Conservation (phyloP, 2,888 invertebrate species). For the Nebria brevicollis region DNA sequence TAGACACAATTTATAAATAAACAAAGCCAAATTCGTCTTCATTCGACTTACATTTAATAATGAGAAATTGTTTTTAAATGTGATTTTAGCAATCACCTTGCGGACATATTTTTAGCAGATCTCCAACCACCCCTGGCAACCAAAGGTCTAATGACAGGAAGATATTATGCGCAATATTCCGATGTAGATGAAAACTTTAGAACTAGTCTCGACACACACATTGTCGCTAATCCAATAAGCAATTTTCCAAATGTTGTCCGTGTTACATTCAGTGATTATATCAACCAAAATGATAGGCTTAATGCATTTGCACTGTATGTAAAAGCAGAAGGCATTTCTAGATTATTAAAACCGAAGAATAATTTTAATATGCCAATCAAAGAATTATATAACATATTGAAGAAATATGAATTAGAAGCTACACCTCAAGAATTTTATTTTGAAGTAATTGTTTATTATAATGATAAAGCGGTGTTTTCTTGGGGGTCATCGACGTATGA, state of each 20-base stretch:
- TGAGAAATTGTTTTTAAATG: slow-evolving; percentile 8
- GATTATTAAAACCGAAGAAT: neutral
- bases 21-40: neutral
- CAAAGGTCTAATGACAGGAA: slow-evolving; percentile 17
- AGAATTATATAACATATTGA: neutral
- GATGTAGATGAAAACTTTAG: slow-evolving; percentile 24
- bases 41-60: neutral
- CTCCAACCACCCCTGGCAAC: slow-evolving; percentile 14
- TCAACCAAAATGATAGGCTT: slow-evolving; percentile 9
- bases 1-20: slow-evolving; percentile 16
- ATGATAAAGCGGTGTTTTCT: neutral
- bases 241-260: neutral
- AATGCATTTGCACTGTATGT: slow-evolving; percentile 17
- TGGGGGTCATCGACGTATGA: neutral
- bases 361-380: neutral
- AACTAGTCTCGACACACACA: slow-evolving; percentile 20
- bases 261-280: neutral
- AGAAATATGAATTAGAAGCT: neutral
- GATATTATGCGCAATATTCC: slow-evolving; percentile 21
- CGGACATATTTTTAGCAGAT: slow-evolving; percentile 10
- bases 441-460: neutral
- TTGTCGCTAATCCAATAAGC: slow-evolving; percentile 12
- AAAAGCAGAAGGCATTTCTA: slow-evolving; percentile 25
- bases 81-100: slow-evolving; percentile 4
- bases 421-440: neutral